Base-by-base conservation (phyloP, 2,797 vertebrate species). In the Intellagama lesueurii region DNA sequence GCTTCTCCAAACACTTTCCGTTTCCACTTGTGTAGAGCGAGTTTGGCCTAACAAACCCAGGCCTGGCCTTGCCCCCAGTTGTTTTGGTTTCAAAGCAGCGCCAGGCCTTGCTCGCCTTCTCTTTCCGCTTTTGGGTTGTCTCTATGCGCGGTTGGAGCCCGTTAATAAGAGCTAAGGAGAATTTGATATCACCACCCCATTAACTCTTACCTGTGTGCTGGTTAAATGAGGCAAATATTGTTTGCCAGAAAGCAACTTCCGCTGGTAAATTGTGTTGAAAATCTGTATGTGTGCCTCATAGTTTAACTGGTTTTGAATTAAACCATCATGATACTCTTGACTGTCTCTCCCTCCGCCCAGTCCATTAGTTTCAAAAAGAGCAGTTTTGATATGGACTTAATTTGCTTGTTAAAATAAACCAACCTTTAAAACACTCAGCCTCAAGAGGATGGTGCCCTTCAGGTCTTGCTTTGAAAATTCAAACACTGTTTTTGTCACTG, bases 31-130 rank as follows among this genome's bases (percentile, higher is more conserved):
- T 16, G 16, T 79, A 11, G 60, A 17, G 66, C 6, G 19, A 16
- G 8, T 17, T 35, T 28, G 88, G 76, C 73, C 60, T 14, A 40
- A 16, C 82, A 44, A 7, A 28, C 19, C 2, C 44, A 22, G 60
- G 35, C 26, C 24, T 16, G 1, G 14, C 1, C 12, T 49, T 1
- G 6, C 12, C n/a, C 56, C 14, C 7, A 4, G 3, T 2, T 6
- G 17, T 35, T 87, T 9, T 16, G 52, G 16, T 5, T 70, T 9
- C 24, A 35, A 17, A 8, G 44, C 19, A 40, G 1, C 40, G 40
- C 40, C 40, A 40, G 40, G 32, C 49, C 17, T 64, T 22, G 19
- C 35, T 47, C 7, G 32, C n/a, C 56, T 7, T 40, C 8, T 7
- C 35, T n/a, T 64, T 44, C 83, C 49, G 30, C 69, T 79, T 5